Evolutionary conservation across 2,113 vertebrate species (phyloP), one percentile per base, ranked within the genome.

Genomic region (Scomber scombrus): DNA sequence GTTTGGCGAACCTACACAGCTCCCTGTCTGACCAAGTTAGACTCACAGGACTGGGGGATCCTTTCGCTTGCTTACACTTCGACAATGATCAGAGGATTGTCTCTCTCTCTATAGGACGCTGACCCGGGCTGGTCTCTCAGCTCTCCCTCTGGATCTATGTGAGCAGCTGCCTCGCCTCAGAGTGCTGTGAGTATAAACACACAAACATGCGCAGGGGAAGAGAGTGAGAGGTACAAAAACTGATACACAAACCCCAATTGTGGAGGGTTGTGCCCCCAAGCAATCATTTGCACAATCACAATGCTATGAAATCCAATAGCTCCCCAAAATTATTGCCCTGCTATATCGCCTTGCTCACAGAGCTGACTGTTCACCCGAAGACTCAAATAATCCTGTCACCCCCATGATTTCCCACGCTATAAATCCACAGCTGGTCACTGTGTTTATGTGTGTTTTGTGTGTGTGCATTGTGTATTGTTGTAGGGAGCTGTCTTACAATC

Each of bases 401-500:
- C 76, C 40, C 76, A 26, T 83, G 11, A 91, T 86, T 93, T 90
- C 88, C 87, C 85, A 92, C 72, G 79, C 75, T 65, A 66, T 73
- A 82, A 86, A 87, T 70, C 79, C 84, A 77, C 88, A 89, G 85
- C 85, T 91, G 92, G 87, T 87, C 75, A 84, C 49, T 89, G 71
- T 89, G 67, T 74, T 78, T 75, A 51, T 68, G 61, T 70, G 34
- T 68, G 65, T 49, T 70, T 46, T 80, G 23, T 26, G 57, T 75
- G 57, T 88, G 63, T 73, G 62, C 72, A 89, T 73, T 91, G 45
- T 88, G 61, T 75, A 16, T 78, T 76, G 75, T 91, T 90, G 61
- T 89, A 99, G 98, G 55, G 97, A 99, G 56, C 93, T 99, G 87
- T 97, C 98, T 21, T 93, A 97, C 82, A 99, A 99, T 91, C 95